Conservation (phyloP, 23 tunicate genomes). For the Halocynthia aurantium region DNA sequence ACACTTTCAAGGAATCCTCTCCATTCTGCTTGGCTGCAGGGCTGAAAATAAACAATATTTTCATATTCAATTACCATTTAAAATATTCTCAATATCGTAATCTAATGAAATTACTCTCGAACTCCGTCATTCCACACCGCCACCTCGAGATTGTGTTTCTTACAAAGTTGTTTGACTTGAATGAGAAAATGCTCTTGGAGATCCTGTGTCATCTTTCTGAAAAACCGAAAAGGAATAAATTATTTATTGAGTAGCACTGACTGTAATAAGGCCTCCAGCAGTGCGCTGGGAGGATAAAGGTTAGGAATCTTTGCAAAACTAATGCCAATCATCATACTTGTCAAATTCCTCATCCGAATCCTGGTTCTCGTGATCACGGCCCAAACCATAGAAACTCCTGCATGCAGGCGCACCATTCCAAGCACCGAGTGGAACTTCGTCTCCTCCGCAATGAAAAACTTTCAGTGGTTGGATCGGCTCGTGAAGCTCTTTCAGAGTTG, state of each 20-base stretch:
- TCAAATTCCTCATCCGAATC: neutral
- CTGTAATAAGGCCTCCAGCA: slow-evolving; percentile 18
- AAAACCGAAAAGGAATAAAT: too few species aligned
- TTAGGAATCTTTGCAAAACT: too few species aligned
- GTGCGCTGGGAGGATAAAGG: too few species aligned
- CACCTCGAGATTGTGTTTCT: slow-evolving; percentile 29
- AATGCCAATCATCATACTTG: neutral
- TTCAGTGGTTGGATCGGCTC: slow-evolving; percentile 58
- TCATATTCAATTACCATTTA: too few species aligned
- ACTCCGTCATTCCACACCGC: slow-evolving; percentile 89
- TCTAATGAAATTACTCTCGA: slow-evolving; percentile 9
- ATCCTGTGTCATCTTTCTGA: slow-evolving; percentile 15
- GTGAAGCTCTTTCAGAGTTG: slow-evolving; percentile 35
- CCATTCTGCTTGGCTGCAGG: slow-evolving; percentile 5
- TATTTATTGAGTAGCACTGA: too few species aligned
- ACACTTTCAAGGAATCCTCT: slow-evolving; percentile 16
- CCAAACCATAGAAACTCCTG: slow-evolving; percentile 10
- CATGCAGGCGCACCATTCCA: slow-evolving; percentile 64
- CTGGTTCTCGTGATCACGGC: neutral
- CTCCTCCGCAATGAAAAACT: slow-evolving; percentile 75
- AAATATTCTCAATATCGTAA: neutral
- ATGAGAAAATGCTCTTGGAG: slow-evolving; percentile 71
- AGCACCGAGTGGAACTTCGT: slow-evolving; percentile 67
- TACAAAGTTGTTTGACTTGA: slow-evolving; percentile 37
- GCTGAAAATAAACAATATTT: too few species aligned